Conservation (phyloP, 2,797 vertebrate genomes). For the Argyrosomus regius region DNA sequence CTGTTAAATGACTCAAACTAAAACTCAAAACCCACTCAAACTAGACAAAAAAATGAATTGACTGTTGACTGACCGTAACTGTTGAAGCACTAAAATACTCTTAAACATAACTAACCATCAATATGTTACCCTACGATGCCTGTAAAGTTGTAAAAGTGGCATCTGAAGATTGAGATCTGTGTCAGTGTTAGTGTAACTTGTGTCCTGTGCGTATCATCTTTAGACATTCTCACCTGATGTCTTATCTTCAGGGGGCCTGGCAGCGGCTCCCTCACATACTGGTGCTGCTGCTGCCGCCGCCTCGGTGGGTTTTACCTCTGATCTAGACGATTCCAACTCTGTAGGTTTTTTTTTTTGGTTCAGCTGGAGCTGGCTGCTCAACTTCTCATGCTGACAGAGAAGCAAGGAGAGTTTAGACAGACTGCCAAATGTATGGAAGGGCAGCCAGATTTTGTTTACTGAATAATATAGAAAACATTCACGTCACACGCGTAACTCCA, state of each 20-base stretch:
- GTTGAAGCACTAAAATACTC: no score
- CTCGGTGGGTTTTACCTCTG: constrained; percentile 66
- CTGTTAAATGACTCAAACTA: background rate
- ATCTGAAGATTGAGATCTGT: background rate
- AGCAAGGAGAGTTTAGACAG: constrained; percentile 18
- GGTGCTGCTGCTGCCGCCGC: constrained; percentile 44
- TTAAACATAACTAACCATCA: background rate
- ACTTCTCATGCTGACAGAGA: constrained; percentile 92
- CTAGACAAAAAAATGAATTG: no score
- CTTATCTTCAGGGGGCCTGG: constrained; percentile 89
- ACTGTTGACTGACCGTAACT: no score
- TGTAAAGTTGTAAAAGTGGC: background rate
- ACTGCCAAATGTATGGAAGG: background rate
- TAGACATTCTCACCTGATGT: constrained; percentile 82
- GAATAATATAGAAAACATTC: background rate
- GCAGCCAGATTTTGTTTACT: background rate
- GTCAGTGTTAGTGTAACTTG: background rate
- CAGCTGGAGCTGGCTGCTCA: constrained; percentile 95
- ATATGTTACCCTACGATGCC: background rate
- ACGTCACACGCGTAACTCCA: background rate
- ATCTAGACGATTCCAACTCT: constrained; percentile 69
- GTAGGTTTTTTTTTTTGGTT: constrained; percentile 88
- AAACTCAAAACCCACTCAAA: no score
- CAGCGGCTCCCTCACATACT: constrained; percentile 51
- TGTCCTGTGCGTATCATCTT: background rate